Conservation (phyloP, 2,888 invertebrate species). For the Trachelus stipa region DNA sequence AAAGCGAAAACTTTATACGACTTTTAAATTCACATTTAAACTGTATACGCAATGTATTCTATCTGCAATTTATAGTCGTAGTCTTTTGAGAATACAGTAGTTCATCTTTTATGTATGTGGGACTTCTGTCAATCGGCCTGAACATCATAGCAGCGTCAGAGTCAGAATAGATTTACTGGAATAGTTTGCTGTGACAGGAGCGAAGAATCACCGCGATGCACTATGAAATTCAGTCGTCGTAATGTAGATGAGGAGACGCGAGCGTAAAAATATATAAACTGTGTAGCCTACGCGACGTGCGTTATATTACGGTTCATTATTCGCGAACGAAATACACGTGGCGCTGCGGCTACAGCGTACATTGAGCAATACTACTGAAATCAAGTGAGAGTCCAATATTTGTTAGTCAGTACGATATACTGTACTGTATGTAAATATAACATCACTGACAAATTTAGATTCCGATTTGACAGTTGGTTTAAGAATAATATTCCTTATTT, state of each 20-base stretch:
- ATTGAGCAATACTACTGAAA: neutral
- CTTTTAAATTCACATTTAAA: too few relatives aligned
- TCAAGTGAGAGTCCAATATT: neutral
- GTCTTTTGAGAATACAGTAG: too few relatives aligned
- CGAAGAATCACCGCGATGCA: neutral
- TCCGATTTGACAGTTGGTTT: neutral
- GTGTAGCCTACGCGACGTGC: neutral
- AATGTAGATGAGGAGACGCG: neutral
- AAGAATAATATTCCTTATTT: neutral
- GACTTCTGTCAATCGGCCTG: neutral
- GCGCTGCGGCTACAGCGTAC: neutral
- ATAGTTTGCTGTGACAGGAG: constrained; percentile 14
- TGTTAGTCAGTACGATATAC: neutral
- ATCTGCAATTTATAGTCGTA: too few relatives aligned
- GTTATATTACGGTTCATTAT: neutral
- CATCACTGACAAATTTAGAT: neutral
- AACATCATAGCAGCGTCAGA: neutral
- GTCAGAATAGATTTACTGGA: constrained; percentile 45
- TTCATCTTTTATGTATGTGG: too few relatives aligned
- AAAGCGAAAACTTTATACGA: too few relatives aligned
- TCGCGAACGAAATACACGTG: neutral
- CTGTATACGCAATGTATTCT: too few relatives aligned
- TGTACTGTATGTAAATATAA: neutral
- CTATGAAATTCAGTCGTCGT: neutral
- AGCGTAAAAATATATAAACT: neutral